Base-by-base conservation (phyloP, 2,888 invertebrate genomes). In the Drosophila prolongata region DNA sequence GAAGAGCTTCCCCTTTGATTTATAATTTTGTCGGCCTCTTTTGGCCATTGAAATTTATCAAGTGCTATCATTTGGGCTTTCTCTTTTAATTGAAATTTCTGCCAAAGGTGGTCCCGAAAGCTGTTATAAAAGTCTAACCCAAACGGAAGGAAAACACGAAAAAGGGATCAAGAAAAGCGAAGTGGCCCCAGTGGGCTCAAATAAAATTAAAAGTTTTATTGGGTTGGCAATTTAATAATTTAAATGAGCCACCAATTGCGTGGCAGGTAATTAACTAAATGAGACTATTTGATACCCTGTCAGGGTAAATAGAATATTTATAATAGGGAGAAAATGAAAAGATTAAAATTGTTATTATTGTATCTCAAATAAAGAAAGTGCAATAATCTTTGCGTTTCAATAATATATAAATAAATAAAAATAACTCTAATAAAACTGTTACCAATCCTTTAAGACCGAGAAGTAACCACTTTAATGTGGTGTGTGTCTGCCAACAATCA, bases 71-170 rank as follows among this genome's bases (percentile, higher is more conserved):
- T 19, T 58, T 59, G 70, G 54, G 38, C 66, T 43, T 53, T 65
- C 34, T 14, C 50, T 75, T 77, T 83, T 86, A 82, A 88, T 86
- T 86, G 83, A 79, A 83, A 83, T 76, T 61, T 64, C 52, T 24
- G 60, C 43, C 46, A 60, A 67, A 71, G 71, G 53, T 60, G 75
- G n/a, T 6, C 37, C 43, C 16, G 10, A 59, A 62, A 40, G 34
- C 24, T 24, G 13, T 30, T 14, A 38, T 30, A 49, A 37, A 27
- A 35, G 49, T 52, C 47, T 43, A 37, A n/a, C 60, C 19, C 35
- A 55, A 44, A 40, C n/a, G 40, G 19, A 13, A n/a, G 55, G 27
- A 49, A 68, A 50, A 34, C 47, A 53, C 58, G 60, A 34, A 30
- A 68, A 56, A 50, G 9, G 43, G 53, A 30, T 27, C 13, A 14